A percentile compares a stretch with the other conserved stretches of the same genome.
Evolutionary conservation across 1,140 invertebrate genomes (phyloP).

Genomic region (Drosophila melanica): DNA sequence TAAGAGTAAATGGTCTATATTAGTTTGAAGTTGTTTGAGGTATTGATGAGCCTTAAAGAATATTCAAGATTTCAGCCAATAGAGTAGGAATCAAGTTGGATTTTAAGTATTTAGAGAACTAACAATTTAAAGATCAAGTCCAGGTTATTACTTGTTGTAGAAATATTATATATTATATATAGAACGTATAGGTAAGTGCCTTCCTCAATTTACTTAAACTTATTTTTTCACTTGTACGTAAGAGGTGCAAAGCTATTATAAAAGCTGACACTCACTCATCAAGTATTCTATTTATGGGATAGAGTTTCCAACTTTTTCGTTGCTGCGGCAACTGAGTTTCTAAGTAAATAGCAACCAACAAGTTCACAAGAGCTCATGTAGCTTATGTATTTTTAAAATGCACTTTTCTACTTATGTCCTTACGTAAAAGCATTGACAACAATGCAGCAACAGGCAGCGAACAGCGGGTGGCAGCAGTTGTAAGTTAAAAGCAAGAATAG

Average conservation of each 20-base stretch:
- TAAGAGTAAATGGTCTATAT: constrained; percentile 38
- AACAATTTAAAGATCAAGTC: too few relatives aligned
- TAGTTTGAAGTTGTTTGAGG: constrained; percentile 19
- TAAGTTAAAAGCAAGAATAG: constrained; percentile 38
- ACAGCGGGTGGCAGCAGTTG: not conserved
- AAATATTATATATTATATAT: too few relatives aligned
- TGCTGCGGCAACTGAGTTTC: constrained; percentile 4
- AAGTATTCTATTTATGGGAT: constrained; percentile 63
- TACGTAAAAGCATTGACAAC: constrained; percentile 71
- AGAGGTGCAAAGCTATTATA: constrained; percentile 13
- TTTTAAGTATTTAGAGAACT: too few relatives aligned
- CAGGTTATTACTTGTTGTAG: too few relatives aligned
- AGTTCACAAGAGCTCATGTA: constrained; percentile 66
- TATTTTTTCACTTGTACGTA: constrained; percentile 1
- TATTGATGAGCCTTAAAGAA: not conserved
- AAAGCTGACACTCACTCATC: constrained; percentile 42
- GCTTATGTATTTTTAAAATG: constrained; percentile 79
- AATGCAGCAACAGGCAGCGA: constrained; percentile 22
- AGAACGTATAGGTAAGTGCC: too few relatives aligned
- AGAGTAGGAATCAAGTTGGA: not conserved
- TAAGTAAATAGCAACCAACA: constrained; percentile 59
- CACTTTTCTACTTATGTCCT: constrained; percentile 69
- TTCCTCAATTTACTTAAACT: too few relatives aligned
- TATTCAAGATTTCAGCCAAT: not conserved
- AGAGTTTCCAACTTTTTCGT: constrained; percentile 10